These are phyloP conservation scores for Leucophora obtusa DNA, from an alignment of 2,888 invertebrate species.

Conservation along the genomic window DNA sequence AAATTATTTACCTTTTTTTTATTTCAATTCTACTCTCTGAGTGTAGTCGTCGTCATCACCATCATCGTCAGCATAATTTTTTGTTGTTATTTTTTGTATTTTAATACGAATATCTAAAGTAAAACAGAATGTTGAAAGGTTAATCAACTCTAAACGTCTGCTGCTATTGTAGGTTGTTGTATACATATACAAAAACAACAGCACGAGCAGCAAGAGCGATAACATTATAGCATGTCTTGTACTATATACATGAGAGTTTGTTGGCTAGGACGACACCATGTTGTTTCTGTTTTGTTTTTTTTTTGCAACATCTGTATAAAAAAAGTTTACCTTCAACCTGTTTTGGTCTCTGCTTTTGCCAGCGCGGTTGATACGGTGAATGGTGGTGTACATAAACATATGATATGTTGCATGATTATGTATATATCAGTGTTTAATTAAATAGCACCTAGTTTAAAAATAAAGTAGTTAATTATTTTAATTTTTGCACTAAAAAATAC, in stretches of 20 bases:
- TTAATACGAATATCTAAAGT: slow-evolving; percentile 51
- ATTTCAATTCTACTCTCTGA: not conserved
- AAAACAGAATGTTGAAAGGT: slow-evolving; percentile 76
- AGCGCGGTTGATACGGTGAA: slow-evolving; percentile 1
- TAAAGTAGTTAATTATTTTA: too few relatives aligned
- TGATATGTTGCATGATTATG: slow-evolving; percentile 44
- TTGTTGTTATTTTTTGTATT: slow-evolving; percentile 27
- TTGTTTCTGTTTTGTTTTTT: slow-evolving; percentile 21
- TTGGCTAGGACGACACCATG: slow-evolving; percentile 56
- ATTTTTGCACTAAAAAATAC: too few relatives aligned
- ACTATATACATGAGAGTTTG: slow-evolving; percentile 30
- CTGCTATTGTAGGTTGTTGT: slow-evolving; percentile 59
- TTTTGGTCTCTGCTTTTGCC: slow-evolving; percentile 48
- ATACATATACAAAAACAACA: slow-evolving; percentile 7
- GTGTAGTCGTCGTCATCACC: not conserved
- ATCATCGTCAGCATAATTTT: slow-evolving; percentile 3
- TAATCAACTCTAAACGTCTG: slow-evolving; percentile 73
- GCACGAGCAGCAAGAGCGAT: not conserved
- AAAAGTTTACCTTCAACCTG: slow-evolving; percentile 58
- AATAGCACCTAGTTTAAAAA: too few relatives aligned
- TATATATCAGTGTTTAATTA: not conserved
- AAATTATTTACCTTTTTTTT: not conserved
- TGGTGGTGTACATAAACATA: slow-evolving; percentile 9
- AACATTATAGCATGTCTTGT: not conserved
- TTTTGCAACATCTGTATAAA: slow-evolving; percentile 16